Conservation (phyloP, 2,797 vertebrate species). For the Danio aesculapii region DNA sequence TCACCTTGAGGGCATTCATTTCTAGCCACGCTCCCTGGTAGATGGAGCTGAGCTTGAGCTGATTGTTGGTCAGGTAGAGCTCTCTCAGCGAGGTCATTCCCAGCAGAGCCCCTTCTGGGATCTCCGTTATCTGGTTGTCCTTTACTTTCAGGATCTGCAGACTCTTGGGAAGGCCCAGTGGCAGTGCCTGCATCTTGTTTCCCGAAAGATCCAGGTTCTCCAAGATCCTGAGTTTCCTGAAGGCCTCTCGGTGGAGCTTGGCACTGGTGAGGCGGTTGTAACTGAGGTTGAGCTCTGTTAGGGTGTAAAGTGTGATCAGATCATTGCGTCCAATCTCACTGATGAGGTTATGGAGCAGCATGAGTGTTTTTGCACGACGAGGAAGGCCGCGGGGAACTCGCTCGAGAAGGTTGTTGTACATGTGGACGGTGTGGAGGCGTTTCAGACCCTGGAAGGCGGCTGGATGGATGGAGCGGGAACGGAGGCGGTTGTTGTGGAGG, state of each 20-base stretch:
- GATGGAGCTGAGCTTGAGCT: conserved; percentile 88
- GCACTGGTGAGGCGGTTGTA: conserved; percentile 92
- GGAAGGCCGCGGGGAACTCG: conserved; percentile 91
- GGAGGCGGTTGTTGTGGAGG: conserved; percentile 95
- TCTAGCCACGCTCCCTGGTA: conserved; percentile 91
- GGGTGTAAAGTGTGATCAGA: conserved; percentile 87
- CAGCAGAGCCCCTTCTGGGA: conserved; percentile 84
- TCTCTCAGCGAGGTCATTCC: conserved; percentile 91
- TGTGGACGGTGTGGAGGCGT: conserved; percentile 94
- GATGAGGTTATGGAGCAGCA: conserved; percentile 95
- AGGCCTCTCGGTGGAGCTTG: conserved; percentile 89
- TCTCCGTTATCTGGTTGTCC: conserved; percentile 85
- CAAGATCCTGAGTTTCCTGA: conserved; percentile 91
- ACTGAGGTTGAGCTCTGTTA: conserved; percentile 96
- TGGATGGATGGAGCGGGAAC: conserved; percentile 88
- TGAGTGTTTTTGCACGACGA: conserved; percentile 91
- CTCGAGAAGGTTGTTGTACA: conserved; percentile 96
- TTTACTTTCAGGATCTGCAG: conserved; percentile 88
- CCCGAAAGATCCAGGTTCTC: conserved; percentile 92
- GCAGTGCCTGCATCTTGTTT: conserved; percentile 85
- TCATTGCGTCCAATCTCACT: conserved; percentile 91
- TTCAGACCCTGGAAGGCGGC: conserved; percentile 94
- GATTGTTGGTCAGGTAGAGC: conserved; percentile 89
- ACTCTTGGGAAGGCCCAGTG: conserved; percentile 90
- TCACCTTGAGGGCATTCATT: conserved; percentile 89